These are phyloP conservation scores for Bambusicola thoracicus DNA, from an alignment of 2,113 vertebrate genomes.

Conservation along the genomic window DNA sequence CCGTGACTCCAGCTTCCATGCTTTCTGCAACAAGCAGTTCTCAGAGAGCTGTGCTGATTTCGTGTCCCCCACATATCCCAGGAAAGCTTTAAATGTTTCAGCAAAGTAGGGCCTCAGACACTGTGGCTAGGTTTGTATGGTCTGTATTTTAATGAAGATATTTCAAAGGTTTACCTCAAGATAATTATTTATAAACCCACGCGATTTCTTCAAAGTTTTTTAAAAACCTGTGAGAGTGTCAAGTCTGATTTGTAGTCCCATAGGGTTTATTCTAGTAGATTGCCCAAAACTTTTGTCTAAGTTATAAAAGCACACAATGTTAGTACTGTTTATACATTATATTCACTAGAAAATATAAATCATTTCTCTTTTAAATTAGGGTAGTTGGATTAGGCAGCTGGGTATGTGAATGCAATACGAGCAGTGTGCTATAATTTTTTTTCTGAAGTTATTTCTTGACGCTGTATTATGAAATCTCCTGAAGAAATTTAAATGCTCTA, in stretches of 20 bases:
- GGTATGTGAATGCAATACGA: constrained; percentile 24
- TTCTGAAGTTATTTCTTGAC: background rate
- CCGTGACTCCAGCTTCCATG: rapidly evolving
- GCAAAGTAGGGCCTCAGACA: no score
- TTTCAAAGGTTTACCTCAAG: background rate
- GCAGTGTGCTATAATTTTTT: constrained; percentile 29
- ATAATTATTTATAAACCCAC: background rate
- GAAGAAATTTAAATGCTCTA: background rate
- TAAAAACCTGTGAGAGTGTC: background rate
- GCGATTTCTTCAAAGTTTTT: background rate
- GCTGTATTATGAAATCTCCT: background rate
- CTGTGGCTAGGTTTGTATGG: background rate
- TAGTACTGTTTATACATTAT: background rate
- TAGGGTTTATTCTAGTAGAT: background rate
- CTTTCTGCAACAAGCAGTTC: rapidly evolving
- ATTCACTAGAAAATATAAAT: constrained; percentile 39
- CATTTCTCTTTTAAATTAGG: constrained; percentile 52
- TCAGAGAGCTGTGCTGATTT: no score
- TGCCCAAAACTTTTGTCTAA: background rate
- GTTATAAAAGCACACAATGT: background rate
- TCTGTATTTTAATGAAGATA: background rate
- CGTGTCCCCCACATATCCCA: rapidly evolving
- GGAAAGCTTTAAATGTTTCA: background rate
- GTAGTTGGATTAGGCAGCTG: constrained; percentile 57
- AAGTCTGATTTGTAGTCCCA: background rate